Percentiles rank a stretch among this genome's conserved stretches.
Conservation (phyloP, 2,888 invertebrate species). For the Imbricaverruca yamaguchii region DNA sequence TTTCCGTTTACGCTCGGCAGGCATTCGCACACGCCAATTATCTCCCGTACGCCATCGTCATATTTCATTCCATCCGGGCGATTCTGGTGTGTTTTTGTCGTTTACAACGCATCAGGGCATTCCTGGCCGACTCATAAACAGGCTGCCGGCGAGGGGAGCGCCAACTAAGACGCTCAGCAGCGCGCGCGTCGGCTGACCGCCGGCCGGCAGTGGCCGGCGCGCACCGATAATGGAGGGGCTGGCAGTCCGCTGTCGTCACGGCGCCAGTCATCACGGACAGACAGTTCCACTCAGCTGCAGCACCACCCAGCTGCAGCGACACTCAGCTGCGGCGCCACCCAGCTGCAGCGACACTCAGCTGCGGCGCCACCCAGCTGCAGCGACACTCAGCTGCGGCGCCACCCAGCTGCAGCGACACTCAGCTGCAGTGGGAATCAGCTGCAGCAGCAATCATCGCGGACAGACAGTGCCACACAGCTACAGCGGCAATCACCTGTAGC, state of each 20-base stretch:
- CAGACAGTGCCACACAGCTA: too few species aligned
- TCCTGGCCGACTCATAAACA: conserved; percentile 5
- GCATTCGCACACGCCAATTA: conserved; percentile 6
- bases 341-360: too few species aligned
- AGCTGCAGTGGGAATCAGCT: too few species aligned
- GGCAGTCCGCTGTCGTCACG: background rate
- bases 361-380: too few species aligned
- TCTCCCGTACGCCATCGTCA: background rate
- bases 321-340: background rate
- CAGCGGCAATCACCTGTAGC: too few species aligned
- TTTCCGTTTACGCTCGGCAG: too few species aligned
- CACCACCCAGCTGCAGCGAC: background rate
- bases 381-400: too few species aligned
- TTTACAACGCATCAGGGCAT: conserved; percentile 5
- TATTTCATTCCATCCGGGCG: background rate
- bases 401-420: too few species aligned
- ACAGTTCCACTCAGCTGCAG: background rate
- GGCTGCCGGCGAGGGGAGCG: background rate
- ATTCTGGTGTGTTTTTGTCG: conserved; percentile 14
- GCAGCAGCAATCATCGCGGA: too few species aligned
- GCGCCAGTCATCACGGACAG: background rate
- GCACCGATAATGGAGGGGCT: background rate
- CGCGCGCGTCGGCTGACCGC: background rate
- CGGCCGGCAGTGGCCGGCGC: background rate
- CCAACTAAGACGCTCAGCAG: background rate